Evolutionary conservation across 2,888 invertebrate genomes (phyloP).

Genomic region (Macropis europaea): DNA sequence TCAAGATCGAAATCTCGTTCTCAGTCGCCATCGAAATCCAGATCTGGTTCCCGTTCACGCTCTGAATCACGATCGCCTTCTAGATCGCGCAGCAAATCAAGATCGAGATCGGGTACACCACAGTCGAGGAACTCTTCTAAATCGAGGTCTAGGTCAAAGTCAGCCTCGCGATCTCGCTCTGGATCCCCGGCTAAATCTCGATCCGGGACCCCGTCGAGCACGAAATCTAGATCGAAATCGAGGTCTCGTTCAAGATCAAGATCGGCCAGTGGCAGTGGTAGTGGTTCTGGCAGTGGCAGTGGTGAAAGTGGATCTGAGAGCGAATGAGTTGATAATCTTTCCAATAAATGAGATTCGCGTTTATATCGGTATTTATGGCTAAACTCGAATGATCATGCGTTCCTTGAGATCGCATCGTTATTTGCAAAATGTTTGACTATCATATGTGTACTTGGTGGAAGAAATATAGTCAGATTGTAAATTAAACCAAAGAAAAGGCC

Average conservation of each 20-base stretch:
- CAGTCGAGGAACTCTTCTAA: conserved; percentile 62
- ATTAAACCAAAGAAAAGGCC: too few species aligned
- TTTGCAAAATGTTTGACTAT: conserved; percentile 4
- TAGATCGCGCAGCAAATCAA: conserved; percentile 65
- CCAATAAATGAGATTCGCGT: background rate
- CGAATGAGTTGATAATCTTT: conserved; percentile 57
- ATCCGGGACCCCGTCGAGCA: conserved; percentile 70
- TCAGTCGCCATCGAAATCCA: conserved; percentile 62
- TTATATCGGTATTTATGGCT: background rate
- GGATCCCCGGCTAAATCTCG: conserved; percentile 71
- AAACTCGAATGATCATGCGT: conserved; percentile 2
- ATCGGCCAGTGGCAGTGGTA: conserved; percentile 72
- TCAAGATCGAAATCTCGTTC: conserved; percentile 68
- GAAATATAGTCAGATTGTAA: too few species aligned
- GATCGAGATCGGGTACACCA: conserved; percentile 70
- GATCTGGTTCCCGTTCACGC: conserved; percentile 69
- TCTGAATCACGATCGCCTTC: conserved; percentile 68
- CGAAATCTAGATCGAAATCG: conserved; percentile 70
- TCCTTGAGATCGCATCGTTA: background rate
- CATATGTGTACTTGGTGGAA: too few species aligned
- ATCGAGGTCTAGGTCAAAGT: conserved; percentile 67
- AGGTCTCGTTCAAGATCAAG: conserved; percentile 65
- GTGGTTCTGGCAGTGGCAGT: conserved; percentile 74
- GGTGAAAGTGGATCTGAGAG: conserved; percentile 74
- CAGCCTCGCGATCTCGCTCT: conserved; percentile 68